Base-by-base conservation (phyloP, 2,888 invertebrate species). In the Gymnocheta viridis region DNA sequence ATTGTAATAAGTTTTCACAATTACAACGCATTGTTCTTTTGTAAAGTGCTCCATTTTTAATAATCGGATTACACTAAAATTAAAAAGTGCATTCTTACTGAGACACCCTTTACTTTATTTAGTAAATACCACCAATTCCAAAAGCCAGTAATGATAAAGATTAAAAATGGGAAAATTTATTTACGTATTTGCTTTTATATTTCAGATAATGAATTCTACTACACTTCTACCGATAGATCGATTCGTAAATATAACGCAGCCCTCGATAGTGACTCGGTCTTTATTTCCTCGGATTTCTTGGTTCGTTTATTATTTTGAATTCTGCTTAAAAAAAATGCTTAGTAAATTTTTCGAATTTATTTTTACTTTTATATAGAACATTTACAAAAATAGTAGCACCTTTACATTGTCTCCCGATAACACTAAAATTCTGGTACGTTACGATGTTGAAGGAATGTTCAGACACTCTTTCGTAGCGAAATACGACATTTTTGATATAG, bases 401-500 rank as follows among this genome's bases (percentile, higher is more conserved):
- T 84, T 92, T 66, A 89, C 88, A 0, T 81, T 93, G 1, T 92
- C 93, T 0, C 87, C 90, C 0, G 91, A 92, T 29, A 90, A 89
- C 69, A 89, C 87, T 1, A 90, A 90, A 84, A 87, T 92, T 47
- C 85, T 91, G 19, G 88, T 91, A 22, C 89, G 90, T 10, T 90
- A 90, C 85, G 88, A 87, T 72, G 86, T 89, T 84, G 91, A 89
- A 12, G 87, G 88, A 44, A 86, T 90, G 14, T 96, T 94, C 89
- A 92, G 96, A 47, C 94, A 96, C 89, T 96, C 96, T 2, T 92
- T 92, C 14, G 92, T 93, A 17, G 94, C 94, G 1, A 93, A 94
- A 87, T 96, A 94, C 89, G 93, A 93, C 41, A 92, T 95, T 0
- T 94, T 94, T 87, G 93, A 95, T 88, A 93, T 94, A 72, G 92